A percentile compares a stretch with the other conserved stretches of the same genome.
Evolutionary conservation across 1,140 invertebrate genomes (phyloP).

Genomic region (Zaprionus davidi): DNA sequence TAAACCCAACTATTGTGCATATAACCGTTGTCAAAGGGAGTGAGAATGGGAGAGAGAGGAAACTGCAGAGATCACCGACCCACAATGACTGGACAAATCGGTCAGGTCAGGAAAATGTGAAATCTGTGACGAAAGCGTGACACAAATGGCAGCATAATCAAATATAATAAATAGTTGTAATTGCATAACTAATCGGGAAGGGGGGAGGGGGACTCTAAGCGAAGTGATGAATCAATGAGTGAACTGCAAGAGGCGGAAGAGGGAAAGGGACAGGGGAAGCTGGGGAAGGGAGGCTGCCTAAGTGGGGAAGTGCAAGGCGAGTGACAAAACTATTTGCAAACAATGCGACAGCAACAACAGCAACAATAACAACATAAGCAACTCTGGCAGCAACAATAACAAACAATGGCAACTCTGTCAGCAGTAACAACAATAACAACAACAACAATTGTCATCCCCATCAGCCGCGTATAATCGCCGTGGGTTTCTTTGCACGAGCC

Average conservation of each 20-base stretch:
- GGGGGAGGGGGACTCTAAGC: neutral
- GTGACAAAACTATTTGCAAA: conserved; percentile 33
- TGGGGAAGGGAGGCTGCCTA: neutral
- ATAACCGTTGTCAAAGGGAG: neutral
- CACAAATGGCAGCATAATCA: neutral
- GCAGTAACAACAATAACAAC: neutral
- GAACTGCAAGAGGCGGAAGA: neutral
- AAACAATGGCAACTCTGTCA: neutral
- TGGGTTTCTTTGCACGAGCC: neutral
- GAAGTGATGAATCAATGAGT: conserved; percentile 46
- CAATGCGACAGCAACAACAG: conserved; percentile 5
- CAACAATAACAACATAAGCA: conserved; percentile 3
- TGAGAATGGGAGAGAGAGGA: neutral
- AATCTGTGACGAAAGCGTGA: conserved; percentile 7
- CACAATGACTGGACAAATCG: conserved; percentile 2
- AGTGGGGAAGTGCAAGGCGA: neutral
- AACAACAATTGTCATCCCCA: conserved; percentile 9
- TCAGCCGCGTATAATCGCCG: conserved; percentile 5
- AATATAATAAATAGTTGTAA: conserved; percentile 29
- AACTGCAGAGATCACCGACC: neutral
- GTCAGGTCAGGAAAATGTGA: conserved; percentile 2
- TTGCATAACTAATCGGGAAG: conserved; percentile 39
- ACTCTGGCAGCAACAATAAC: conserved; percentile 5
- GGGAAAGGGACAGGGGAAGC: conserved; percentile 1
- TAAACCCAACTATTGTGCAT: neutral